phyloP scores from a whole-genome alignment of 2,888 invertebrate genomes.

The Melanchra persicariae region DNA sequence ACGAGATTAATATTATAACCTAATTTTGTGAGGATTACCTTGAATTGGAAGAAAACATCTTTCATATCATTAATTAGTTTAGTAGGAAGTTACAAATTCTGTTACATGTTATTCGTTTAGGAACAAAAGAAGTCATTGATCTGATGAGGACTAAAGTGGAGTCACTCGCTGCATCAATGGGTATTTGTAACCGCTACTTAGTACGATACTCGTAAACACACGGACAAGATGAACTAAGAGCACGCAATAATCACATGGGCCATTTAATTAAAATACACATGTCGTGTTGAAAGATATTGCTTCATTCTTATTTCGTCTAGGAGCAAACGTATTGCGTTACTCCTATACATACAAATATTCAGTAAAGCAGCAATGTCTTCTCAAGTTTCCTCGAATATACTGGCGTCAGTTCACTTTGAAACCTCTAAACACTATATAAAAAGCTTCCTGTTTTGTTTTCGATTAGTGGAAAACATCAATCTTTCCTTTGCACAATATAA shows the following conservation, averaged over 20 bases:
- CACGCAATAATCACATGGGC: conserved; percentile 63
- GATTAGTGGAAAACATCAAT: conserved; percentile 73
- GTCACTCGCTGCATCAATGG: conserved; percentile 41
- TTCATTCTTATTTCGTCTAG: conserved; percentile 24
- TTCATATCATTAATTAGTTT: conserved; percentile 30
- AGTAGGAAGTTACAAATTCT: conserved; percentile 5
- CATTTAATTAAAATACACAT: conserved; percentile 58
- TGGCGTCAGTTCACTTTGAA: conserved; percentile 57
- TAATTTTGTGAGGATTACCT: conserved; percentile 58
- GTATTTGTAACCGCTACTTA: conserved; percentile 34
- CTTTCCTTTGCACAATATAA: conserved; percentile 73
- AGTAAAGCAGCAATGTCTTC: conserved; percentile 33
- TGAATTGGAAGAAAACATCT: conserved; percentile 49
- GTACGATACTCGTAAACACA: conserved; percentile 34
- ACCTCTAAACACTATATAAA: conserved; percentile 65
- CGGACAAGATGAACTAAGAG: conserved; percentile 43
- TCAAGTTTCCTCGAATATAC: conserved; percentile 44
- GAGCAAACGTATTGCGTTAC: conserved; percentile 24
- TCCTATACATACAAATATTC: conserved; percentile 39
- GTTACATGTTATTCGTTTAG: conserved; percentile 5
- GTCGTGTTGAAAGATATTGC: conserved; percentile 31
- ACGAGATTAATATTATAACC: conserved; percentile 65
- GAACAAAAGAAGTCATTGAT: conserved; percentile 18
- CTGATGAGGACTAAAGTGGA: conserved; percentile 35
- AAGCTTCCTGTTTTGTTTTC: conserved; percentile 68